Percentiles rank a stretch among this genome's conserved stretches.
These are phyloP conservation scores for Orchesellides sinensis DNA, from an alignment of 2,888 invertebrate genomes.

Conservation along the genomic window DNA sequence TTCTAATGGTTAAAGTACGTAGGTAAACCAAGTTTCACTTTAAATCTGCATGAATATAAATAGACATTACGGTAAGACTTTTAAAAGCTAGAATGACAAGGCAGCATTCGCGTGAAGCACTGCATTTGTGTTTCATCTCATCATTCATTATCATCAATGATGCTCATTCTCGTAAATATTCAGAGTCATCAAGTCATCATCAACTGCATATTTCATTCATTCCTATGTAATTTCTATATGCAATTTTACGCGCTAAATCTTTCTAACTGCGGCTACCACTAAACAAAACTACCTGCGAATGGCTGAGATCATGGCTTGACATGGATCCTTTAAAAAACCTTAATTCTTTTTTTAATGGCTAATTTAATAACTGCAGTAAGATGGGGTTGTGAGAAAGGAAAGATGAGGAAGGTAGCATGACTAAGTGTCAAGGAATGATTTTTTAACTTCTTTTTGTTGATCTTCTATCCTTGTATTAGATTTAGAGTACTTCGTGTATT, in stretches of 20 bases:
- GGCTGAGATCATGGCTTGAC: too few species aligned
- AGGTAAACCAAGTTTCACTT: too few species aligned
- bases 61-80: too few species aligned
- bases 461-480: neutral
- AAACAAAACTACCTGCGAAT: too few species aligned
- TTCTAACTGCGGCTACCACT: too few species aligned
- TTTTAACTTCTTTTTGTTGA: neutral
- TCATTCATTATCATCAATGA: neutral
- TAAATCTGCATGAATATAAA: too few species aligned
- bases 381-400: neutral
- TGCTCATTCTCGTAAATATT: neutral
- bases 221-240: neutral
- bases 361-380: conserved; percentile 3
- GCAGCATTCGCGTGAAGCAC: too few species aligned
- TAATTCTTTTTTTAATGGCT: neutral
- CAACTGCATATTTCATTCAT: neutral
- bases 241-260: conserved; percentile 17
- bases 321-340: neutral
- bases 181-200: conserved; percentile 4
- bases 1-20: too few species aligned
- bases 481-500: too few species aligned
- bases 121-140: too few species aligned
- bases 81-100: too few species aligned
- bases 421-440: conserved; percentile 11
- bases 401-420: conserved; percentile 11